These are phyloP conservation scores for Notocelia uddmanniana DNA, from an alignment of 2,888 invertebrate genomes.

Conservation along the genomic window DNA sequence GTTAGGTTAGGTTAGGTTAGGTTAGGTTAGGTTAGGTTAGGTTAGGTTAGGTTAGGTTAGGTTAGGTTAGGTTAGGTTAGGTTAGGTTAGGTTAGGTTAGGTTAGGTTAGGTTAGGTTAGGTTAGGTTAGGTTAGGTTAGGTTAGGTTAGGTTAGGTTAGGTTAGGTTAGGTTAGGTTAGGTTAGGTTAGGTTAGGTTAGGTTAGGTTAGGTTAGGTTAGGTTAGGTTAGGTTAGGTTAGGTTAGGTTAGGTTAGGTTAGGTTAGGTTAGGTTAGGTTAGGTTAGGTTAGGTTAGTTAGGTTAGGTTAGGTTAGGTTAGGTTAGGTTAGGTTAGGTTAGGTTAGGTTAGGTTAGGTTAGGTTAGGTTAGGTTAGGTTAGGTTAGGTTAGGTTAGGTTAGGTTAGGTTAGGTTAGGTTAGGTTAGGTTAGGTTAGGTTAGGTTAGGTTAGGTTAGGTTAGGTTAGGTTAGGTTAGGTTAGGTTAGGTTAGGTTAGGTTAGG, in stretches of 20 bases:
- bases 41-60: slow-evolving; percentile 47
- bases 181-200: slow-evolving; percentile 45
- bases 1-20: slow-evolving; percentile 46
- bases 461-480: slow-evolving; percentile 48
- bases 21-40: slow-evolving; percentile 47
- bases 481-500: slow-evolving; percentile 47
- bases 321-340: slow-evolving; percentile 47
- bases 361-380: slow-evolving; percentile 47
- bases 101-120: slow-evolving; percentile 38
- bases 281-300: slow-evolving; percentile 35
- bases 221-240: slow-evolving; percentile 46
- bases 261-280: slow-evolving; percentile 41
- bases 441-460: slow-evolving; percentile 46
- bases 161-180: slow-evolving; percentile 49
- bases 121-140: slow-evolving; percentile 41
- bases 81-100: slow-evolving; percentile 44
- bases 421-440: slow-evolving; percentile 47
- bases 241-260: slow-evolving; percentile 45
- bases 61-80: slow-evolving; percentile 42
- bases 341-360: slow-evolving; percentile 51
- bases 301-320: slow-evolving; percentile 37
- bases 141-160: slow-evolving; percentile 30
- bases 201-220: slow-evolving; percentile 45
- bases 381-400: slow-evolving; percentile 47
- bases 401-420: slow-evolving; percentile 48